phyloP scores from a whole-genome alignment of 2,113 vertebrate species.

The Prunella himalayana region DNA sequence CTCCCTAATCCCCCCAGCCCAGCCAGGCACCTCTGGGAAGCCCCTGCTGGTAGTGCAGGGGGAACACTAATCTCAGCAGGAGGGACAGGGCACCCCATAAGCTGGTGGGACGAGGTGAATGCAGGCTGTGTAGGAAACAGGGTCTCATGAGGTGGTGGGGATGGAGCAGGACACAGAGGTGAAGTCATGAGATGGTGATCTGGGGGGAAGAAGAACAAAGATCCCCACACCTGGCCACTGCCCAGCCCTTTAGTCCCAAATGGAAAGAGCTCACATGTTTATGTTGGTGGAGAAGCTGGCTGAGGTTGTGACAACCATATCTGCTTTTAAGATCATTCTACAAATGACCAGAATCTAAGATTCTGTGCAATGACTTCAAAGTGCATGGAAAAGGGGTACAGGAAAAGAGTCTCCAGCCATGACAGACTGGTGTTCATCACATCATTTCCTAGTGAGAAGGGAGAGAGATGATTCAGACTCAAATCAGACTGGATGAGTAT shows the following conservation, averaged over 20 bases:
- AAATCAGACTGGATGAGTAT: neutral
- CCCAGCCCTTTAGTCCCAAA: neutral
- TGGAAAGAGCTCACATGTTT: fast-evolving
- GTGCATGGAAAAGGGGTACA: neutral
- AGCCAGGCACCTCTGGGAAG: neutral
- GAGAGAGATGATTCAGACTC: neutral
- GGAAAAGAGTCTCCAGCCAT: neutral
- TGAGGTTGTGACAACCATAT: neutral
- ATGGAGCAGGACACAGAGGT: neutral
- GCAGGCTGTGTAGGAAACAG: neutral
- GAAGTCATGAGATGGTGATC: neutral
- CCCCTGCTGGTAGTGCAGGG: neutral
- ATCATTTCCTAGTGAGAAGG: neutral
- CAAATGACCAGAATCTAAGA: neutral
- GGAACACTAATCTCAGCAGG: neutral
- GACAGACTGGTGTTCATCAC: neutral
- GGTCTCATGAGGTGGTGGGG: neutral
- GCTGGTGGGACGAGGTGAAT: neutral
- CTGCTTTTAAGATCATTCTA: neutral
- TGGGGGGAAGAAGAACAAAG: neutral
- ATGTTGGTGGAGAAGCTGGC: neutral
- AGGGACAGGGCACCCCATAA: neutral
- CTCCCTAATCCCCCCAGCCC: neutral
- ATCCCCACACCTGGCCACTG: neutral
- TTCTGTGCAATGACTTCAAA: neutral